Base-by-base conservation (phyloP, 30 jellyfish, hydroid and myxozoan species). In the Mastigias papua region DNA sequence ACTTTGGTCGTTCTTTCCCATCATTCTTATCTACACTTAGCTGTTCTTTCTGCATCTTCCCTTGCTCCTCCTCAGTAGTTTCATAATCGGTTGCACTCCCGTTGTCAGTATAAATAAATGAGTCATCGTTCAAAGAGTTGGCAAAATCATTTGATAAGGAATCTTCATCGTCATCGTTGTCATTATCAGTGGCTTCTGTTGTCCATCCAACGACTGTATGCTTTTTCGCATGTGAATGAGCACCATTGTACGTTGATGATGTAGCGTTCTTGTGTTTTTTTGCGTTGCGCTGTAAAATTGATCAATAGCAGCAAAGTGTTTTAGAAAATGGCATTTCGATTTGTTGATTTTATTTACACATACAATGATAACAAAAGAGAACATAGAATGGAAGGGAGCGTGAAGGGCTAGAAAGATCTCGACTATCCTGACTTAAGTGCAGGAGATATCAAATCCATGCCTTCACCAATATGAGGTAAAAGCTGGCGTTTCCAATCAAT, bases 141-240 rank as follows among this genome's bases (percentile, higher is more conserved):
- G 16, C 13, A 16, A 46, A 46, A 46, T 46, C 60, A 46, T 46
- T 46, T 46, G 60, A 46, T 46, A 16, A 46, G 13, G 60, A 46
- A 46, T 16, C 16, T 46, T 46, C 60, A 46, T 46, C 8, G 16
- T 46, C 60, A 46, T 46, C n/a, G n/a, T n/a, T n/a, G n/a, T n/a
- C 16, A 46, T 66, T 78, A 46, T 69, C 92, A 0, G 77, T 69
- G 10, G 69, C n/a, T 48, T 82, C 92, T 22, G 85, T 82, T 10
- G 92, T 82, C 92, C 92, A 82, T 21, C 92, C 92, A 27, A 58
- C 76, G 27, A 82, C 58, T 32, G 69, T 54, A 46, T 82, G 92
- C 78, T 82, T 82, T 61, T 82, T 82, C 10, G 92, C 92, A 68
- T 82, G 92, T 0, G 51, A 42, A 48, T 82, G 92, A 17, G 85